Percentiles rank a stretch among this genome's conserved stretches.
These are phyloP conservation scores for Eulemur mongoz DNA, from an alignment of 2,797 vertebrate genomes.

Conservation along the genomic window DNA sequence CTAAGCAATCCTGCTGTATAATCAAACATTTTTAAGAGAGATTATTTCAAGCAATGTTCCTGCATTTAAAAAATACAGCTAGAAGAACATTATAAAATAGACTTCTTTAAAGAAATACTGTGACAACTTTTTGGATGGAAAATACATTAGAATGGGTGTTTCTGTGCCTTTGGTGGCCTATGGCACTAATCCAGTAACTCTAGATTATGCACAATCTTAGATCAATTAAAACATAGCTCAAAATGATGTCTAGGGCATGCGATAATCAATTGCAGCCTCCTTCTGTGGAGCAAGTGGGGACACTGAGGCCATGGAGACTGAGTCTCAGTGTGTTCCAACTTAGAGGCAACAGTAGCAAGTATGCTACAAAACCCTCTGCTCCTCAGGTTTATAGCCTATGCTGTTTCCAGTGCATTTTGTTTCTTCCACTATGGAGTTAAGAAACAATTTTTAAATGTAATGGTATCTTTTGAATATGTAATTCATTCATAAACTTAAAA, in stretches of 20 bases:
- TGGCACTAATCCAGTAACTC: neutral
- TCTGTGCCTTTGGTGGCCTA: neutral
- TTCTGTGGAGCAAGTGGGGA: neutral
- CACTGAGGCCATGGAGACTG: neutral
- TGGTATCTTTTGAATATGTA: neutral
- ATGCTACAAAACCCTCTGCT: neutral
- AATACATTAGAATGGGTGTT: neutral
- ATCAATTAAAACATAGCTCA: conserved; percentile 15
- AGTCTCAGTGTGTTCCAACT: neutral
- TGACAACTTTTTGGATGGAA: neutral
- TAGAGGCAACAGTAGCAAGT: neutral
- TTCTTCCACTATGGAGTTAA: neutral
- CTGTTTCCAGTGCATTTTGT: neutral
- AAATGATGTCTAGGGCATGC: neutral
- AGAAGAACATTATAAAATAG: neutral
- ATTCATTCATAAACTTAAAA: conserved; percentile 35
- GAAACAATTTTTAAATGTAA: neutral
- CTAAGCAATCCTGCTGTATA: neutral
- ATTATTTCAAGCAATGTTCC: neutral
- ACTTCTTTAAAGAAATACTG: neutral
- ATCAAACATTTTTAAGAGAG: neutral
- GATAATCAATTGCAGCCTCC: neutral
- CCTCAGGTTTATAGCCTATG: neutral
- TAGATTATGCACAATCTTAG: neutral
- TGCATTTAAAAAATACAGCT: neutral